These are phyloP conservation scores for Aphelenchoides bicaudatus DNA, from an alignment of 2,888 invertebrate genomes.

Conservation along the genomic window DNA sequence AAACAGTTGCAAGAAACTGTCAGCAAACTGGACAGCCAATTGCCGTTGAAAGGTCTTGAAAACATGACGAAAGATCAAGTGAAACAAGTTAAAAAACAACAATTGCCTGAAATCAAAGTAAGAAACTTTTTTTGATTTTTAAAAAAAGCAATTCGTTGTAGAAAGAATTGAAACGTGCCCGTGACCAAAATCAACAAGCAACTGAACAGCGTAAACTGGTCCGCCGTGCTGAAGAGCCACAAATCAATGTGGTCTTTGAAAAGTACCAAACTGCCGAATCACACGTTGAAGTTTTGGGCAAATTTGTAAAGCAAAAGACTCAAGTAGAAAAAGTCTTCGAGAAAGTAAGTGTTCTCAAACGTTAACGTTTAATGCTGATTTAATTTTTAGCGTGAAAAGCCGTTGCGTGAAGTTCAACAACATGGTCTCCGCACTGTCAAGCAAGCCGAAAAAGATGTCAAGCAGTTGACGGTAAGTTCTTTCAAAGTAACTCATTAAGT, in stretches of 20 bases:
- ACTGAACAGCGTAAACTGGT: neutral
- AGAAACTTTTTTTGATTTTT: no score
- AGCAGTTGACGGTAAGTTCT: neutral
- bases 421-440: neutral
- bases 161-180: neutral
- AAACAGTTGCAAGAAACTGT: neutral
- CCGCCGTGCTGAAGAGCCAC: no score
- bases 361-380: no score
- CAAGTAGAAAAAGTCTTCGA: neutral
- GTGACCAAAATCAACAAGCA: neutral
- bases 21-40: neutral
- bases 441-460: conserved; percentile 6
- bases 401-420: neutral
- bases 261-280: neutral
- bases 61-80: no score
- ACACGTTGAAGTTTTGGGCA: neutral
- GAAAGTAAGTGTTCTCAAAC: no score
- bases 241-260: neutral
- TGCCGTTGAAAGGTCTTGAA: no score
- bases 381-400: conserved; percentile 2
- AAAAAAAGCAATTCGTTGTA: neutral
- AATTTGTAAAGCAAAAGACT: neutral
- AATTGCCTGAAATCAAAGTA: no score
- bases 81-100: no score
- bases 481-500: neutral